These are phyloP conservation scores for Gari tellinella DNA, from an alignment of 2,888 invertebrate genomes.

Conservation along the genomic window DNA sequence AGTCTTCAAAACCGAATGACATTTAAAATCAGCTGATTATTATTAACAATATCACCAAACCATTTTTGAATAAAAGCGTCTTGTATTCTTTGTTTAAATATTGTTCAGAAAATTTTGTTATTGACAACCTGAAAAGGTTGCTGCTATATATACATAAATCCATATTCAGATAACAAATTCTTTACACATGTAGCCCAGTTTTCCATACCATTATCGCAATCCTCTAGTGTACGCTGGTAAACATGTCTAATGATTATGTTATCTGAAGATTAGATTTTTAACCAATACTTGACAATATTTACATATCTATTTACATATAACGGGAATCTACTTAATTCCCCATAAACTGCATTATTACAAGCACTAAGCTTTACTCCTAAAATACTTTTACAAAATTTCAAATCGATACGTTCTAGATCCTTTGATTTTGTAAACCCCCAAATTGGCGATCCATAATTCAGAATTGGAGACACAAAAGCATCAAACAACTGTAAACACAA, in stretches of 20 bases:
- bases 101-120: too few relatives aligned
- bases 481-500: slow-evolving; percentile 13
- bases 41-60: too few relatives aligned
- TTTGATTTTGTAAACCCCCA: slow-evolving; percentile 16
- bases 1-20: too few relatives aligned
- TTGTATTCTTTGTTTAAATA: too few relatives aligned
- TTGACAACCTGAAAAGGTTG: too few relatives aligned
- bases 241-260: not conserved
- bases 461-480: slow-evolving; percentile 15
- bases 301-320: slow-evolving; percentile 2
- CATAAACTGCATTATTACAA: slow-evolving; percentile 3
- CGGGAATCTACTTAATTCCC: slow-evolving; percentile 6
- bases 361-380: slow-evolving; percentile 1
- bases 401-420: slow-evolving; percentile 14
- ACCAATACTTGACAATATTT: slow-evolving; percentile 13
- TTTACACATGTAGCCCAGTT: too few relatives aligned
- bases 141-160: too few relatives aligned
- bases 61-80: too few relatives aligned
- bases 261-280: not conserved
- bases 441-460: slow-evolving; percentile 13
- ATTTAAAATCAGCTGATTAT: too few relatives aligned
- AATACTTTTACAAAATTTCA: slow-evolving; percentile 12
- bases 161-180: too few relatives aligned
- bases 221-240: too few relatives aligned
- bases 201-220: too few relatives aligned